Conservation (phyloP, 2,888 invertebrate genomes). For the Amphipyra berbera region DNA sequence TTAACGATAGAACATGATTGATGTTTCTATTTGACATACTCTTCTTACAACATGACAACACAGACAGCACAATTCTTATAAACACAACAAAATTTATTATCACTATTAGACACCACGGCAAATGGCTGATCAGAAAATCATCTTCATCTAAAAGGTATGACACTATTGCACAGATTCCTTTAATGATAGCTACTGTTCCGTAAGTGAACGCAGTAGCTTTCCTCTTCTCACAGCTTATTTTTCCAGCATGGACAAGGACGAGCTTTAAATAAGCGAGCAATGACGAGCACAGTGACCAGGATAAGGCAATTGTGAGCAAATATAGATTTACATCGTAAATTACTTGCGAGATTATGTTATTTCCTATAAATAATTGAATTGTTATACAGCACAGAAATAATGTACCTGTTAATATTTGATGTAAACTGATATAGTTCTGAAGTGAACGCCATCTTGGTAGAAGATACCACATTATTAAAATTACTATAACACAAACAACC, state of each 20-base stretch:
- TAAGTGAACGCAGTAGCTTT: constrained; percentile 32
- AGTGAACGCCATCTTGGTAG: constrained; percentile 27
- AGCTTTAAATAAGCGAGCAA: constrained; percentile 46
- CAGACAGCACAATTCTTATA: constrained; percentile 31
- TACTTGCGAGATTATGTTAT: no score
- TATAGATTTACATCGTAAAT: background rate
- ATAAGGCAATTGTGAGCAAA: background rate
- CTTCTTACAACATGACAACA: constrained; percentile 38
- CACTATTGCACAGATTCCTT: constrained; percentile 11
- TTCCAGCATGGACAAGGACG: constrained; percentile 38
- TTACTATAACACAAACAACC: constrained; percentile 9
- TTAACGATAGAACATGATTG: constrained; percentile 34
- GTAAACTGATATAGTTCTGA: constrained; percentile 26
- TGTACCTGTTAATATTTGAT: constrained; percentile 26
- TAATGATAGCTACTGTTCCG: background rate
- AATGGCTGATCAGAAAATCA: background rate
- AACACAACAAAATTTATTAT: constrained; percentile 29
- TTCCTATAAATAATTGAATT: no score
- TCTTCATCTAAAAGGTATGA: background rate
- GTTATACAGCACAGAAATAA: background rate
- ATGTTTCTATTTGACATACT: constrained; percentile 31
- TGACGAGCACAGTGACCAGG: constrained; percentile 47
- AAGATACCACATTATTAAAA: constrained; percentile 20
- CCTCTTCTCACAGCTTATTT: constrained; percentile 40
- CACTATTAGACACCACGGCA: background rate